These are phyloP conservation scores for Verasper variegatus DNA, from an alignment of 2,113 vertebrate species.

Conservation along the genomic window DNA sequence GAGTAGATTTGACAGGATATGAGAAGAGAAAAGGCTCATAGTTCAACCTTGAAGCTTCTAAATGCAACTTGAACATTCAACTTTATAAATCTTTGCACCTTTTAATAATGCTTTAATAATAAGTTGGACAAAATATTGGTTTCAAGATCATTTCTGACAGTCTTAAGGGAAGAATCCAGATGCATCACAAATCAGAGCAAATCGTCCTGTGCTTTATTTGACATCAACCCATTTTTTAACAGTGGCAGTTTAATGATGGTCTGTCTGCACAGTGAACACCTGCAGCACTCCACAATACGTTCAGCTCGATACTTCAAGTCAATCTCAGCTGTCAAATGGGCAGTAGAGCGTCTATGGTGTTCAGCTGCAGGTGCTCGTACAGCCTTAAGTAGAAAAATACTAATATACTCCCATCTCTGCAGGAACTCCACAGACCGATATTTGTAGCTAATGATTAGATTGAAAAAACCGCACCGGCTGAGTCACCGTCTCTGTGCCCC, in stretches of 20 bases:
- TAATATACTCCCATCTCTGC: slow-evolving; percentile 1
- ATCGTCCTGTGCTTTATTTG: neutral
- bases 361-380: slow-evolving; percentile 11
- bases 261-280: neutral
- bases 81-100: too few species aligned
- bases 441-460: slow-evolving; percentile 1
- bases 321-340: slow-evolving; percentile 24
- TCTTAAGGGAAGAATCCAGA: neutral
- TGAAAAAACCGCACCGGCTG: slow-evolving; percentile 26
- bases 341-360: slow-evolving; percentile 3
- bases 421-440: neutral
- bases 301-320: neutral
- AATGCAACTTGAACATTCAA: neutral
- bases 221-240: neutral
- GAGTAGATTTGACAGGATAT: neutral
- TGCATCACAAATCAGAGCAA: neutral
- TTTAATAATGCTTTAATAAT: too few species aligned
- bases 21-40: neutral
- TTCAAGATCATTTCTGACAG: neutral
- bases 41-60: neutral
- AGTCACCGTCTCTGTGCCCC: slow-evolving; percentile 45
- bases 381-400: neutral
- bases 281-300: neutral
- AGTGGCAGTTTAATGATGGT: neutral
- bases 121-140: neutral